These are phyloP conservation scores for Aplodontia rufa DNA, from an alignment of 2,113 vertebrate species.

Conservation along the genomic window DNA sequence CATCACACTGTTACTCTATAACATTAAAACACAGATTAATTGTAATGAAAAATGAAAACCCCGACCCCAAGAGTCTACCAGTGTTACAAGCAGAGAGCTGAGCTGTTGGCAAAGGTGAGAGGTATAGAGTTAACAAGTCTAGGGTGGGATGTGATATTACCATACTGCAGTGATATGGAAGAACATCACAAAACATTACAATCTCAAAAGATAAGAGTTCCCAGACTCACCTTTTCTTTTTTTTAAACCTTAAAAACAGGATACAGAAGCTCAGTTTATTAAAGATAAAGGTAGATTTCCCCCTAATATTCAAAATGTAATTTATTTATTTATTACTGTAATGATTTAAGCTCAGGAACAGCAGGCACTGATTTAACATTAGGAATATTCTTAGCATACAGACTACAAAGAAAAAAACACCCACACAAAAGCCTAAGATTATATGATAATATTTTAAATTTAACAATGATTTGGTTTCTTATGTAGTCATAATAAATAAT, in stretches of 20 bases:
- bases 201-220: neutral
- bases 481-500: neutral
- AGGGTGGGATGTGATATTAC: neutral
- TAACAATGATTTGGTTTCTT: neutral
- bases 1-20: neutral
- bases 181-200: neutral
- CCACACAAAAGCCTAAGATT: neutral
- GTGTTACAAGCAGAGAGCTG: neutral
- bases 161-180: neutral
- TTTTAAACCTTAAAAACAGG: neutral
- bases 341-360: constrained; percentile 9
- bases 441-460: neutral
- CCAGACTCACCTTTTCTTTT: too few species aligned
- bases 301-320: neutral
- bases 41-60: neutral
- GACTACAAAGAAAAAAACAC: neutral
- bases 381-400: neutral
- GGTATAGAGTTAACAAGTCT: neutral
- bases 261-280: constrained; percentile 3
- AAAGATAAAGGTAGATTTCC: neutral
- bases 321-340: neutral
- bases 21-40: neutral
- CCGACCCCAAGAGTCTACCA: neutral
- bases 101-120: neutral
- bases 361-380: neutral